Evolutionary conservation across 30 jellyfish, hydroid and myxozoan genomes (phyloP).

Genomic region (Turritopsis dohrnii): DNA sequence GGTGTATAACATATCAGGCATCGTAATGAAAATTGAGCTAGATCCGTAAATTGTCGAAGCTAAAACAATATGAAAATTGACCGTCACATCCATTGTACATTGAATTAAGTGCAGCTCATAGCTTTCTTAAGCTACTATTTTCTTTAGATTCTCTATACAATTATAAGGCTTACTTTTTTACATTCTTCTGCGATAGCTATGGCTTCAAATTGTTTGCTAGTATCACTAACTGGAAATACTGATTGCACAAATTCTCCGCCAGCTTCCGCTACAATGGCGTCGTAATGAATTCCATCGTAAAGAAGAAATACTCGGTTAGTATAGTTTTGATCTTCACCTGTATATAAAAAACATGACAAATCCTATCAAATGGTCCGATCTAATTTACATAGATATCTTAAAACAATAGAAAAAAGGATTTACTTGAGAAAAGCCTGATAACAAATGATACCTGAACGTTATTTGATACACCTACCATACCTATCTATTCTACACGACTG

Average conservation of each 20-base stretch:
- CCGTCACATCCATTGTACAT: background rate
- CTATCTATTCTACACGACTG: conserved; percentile 81
- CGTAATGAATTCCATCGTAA: conserved; percentile 92
- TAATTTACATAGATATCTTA: background rate
- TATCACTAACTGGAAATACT: conserved; percentile 48
- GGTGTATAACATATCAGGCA: conserved; percentile 58
- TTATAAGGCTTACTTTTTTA: conserved; percentile 61
- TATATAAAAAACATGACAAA: background rate
- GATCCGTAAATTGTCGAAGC: conserved; percentile 74
- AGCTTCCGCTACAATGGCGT: conserved; percentile 45
- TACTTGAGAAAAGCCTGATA: background rate
- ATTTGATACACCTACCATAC: conserved; percentile 52
- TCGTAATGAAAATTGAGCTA: conserved; percentile 73
- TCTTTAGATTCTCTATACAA: too few relatives aligned
- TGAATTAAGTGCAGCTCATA: too few relatives aligned
- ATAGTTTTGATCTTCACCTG: conserved; percentile 69
- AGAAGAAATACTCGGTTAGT: conserved; percentile 55
- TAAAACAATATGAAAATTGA: conserved; percentile 15
- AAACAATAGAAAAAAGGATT: background rate
- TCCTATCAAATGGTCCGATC: background rate
- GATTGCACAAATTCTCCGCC: conserved; percentile 35
- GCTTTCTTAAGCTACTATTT: too few relatives aligned
- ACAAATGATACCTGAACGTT: background rate
- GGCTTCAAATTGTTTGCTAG: conserved; percentile 45
- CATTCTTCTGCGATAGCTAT: conserved; percentile 60